Evolutionary conservation across 2,888 invertebrate genomes (phyloP).

Genomic region (Drosophila leonis): DNA sequence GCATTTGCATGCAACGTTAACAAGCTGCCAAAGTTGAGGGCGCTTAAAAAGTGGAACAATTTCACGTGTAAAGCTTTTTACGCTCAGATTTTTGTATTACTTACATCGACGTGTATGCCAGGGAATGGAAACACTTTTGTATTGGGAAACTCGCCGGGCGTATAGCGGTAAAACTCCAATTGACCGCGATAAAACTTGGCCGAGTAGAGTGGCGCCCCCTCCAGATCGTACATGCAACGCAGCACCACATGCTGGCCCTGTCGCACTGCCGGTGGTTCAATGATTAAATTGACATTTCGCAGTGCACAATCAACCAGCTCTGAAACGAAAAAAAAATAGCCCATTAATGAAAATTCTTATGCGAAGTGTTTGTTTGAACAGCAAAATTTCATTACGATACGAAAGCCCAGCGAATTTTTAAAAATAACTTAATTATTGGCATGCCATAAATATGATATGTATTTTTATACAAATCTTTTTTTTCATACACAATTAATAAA

Average conservation of each 20-base stretch:
- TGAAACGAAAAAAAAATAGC: constrained; percentile 52
- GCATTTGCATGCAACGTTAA: constrained; percentile 55
- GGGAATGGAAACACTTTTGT: constrained; percentile 91
- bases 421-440: too few relatives aligned
- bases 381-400: constrained; percentile 12
- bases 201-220: constrained; percentile 91
- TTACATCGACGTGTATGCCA: constrained; percentile 93
- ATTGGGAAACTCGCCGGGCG: constrained; percentile 90
- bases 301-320: constrained; percentile 88
- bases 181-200: constrained; percentile 95
- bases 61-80: constrained; percentile 19
- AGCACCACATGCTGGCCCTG: constrained; percentile 89
- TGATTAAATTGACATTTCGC: constrained; percentile 89
- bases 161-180: constrained; percentile 93
- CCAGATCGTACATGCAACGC: constrained; percentile 91
- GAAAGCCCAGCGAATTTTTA: background rate
- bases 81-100: constrained; percentile 84
- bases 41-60: constrained; percentile 29
- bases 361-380: constrained; percentile 12
- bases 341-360: background rate
- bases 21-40: constrained; percentile 45
- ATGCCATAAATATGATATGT: too few relatives aligned
- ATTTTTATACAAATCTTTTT: too few relatives aligned
- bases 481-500: too few relatives aligned
- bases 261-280: constrained; percentile 90